Evolutionary conservation across 2,888 invertebrate genomes (phyloP).

Genomic region (Agonum fuliginosum): DNA sequence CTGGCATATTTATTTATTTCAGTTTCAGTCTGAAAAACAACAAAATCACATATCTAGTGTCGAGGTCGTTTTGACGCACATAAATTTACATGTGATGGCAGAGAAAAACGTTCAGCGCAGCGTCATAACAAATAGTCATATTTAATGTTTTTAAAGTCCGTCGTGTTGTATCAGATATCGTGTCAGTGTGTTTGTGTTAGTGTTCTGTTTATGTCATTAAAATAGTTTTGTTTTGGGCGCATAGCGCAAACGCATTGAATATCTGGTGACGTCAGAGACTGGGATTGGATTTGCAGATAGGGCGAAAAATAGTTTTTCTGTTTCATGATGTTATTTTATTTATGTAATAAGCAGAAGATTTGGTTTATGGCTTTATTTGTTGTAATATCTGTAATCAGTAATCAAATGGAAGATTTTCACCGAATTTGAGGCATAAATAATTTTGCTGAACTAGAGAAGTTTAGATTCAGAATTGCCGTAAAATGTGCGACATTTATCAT

Average conservation of each 20-base stretch:
- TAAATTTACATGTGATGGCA: not conserved
- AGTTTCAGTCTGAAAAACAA: not conserved
- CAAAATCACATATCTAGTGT: too few relatives aligned
- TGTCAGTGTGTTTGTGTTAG: too few relatives aligned
- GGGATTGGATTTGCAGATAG: not conserved
- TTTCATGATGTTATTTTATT: too few relatives aligned
- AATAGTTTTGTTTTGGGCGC: constrained; percentile 17
- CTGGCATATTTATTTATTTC: constrained; percentile 8
- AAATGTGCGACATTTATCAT: too few relatives aligned
- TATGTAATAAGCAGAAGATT: too few relatives aligned
- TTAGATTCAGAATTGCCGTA: too few relatives aligned
- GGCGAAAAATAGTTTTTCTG: too few relatives aligned
- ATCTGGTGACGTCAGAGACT: not conserved
- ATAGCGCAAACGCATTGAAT: not conserved
- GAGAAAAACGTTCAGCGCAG: not conserved
- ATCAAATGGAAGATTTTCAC: too few relatives aligned
- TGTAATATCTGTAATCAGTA: too few relatives aligned
- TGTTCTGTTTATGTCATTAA: constrained; percentile 2
- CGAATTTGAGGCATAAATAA: too few relatives aligned
- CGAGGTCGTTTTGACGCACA: constrained; percentile 2
- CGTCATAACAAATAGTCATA: constrained; percentile 21
- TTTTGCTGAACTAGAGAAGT: too few relatives aligned
- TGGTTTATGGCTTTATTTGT: too few relatives aligned
- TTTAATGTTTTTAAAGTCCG: constrained; percentile 16
- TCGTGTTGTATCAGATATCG: not conserved